A percentile compares a stretch with the other conserved stretches of the same genome.
Evolutionary conservation across 2,113 vertebrate species (phyloP).

Genomic region (Melanocharis versteri): DNA sequence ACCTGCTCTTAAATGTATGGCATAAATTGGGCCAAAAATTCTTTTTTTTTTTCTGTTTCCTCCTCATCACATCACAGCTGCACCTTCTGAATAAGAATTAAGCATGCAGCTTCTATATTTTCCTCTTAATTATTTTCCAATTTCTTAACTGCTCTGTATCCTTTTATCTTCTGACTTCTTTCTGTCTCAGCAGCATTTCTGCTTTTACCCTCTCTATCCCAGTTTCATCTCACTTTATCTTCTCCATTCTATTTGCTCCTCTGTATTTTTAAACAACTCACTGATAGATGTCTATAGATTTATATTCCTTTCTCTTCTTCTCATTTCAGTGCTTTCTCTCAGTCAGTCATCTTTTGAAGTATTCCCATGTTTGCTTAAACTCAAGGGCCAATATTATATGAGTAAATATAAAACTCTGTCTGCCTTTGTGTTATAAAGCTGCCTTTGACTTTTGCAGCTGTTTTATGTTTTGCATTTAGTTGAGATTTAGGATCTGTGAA

Average conservation of each 20-base stretch:
- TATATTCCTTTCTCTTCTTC: background rate
- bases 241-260: background rate
- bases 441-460: background rate
- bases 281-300: background rate
- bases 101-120: background rate
- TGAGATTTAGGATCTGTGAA: background rate
- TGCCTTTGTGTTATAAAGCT: background rate
- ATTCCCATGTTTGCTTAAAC: background rate
- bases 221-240: background rate
- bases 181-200: background rate
- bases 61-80: background rate
- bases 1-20: background rate
- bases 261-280: background rate
- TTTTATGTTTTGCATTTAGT: background rate
- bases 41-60: background rate
- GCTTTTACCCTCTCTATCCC: background rate
- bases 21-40: background rate
- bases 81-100: background rate
- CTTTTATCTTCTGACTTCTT: background rate
- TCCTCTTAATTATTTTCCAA: background rate
- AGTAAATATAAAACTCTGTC: background rate
- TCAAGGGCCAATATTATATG: background rate
- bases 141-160: background rate
- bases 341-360: background rate
- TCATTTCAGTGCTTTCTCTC: background rate